Percentiles rank a stretch among this genome's conserved stretches.
Evolutionary conservation across 2,888 invertebrate species (phyloP).

Genomic region (Anthrax anthrax): DNA sequence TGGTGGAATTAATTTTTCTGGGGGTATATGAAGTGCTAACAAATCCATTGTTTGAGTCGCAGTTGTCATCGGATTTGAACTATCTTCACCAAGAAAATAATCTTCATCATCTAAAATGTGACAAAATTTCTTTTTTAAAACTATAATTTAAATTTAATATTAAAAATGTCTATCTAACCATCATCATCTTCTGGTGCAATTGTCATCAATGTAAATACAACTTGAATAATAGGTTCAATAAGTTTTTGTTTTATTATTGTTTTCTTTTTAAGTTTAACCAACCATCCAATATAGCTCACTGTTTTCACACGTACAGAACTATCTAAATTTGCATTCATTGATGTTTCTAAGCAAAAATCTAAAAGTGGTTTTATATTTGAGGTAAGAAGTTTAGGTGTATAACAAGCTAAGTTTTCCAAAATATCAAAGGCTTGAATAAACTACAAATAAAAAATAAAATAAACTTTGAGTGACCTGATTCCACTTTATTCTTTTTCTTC

Average conservation of each 20-base stretch:
- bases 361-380: slow-evolving; percentile 49
- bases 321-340: slow-evolving; percentile 41
- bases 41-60: slow-evolving; percentile 62
- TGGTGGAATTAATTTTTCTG: slow-evolving; percentile 59
- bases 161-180: slow-evolving; percentile 22
- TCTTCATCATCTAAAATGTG: slow-evolving; percentile 39
- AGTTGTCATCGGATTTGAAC: slow-evolving; percentile 47
- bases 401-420: slow-evolving; percentile 29
- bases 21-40: slow-evolving; percentile 57
- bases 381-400: slow-evolving; percentile 26
- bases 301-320: slow-evolving; percentile 52
- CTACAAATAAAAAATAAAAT: slow-evolving; percentile 9
- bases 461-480: not conserved
- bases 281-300: slow-evolving; percentile 48
- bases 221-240: slow-evolving; percentile 49
- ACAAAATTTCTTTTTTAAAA: not conserved
- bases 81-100: slow-evolving; percentile 48
- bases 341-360: slow-evolving; percentile 50
- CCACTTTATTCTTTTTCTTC: too few species aligned
- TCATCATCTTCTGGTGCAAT: slow-evolving; percentile 44
- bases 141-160: not conserved
- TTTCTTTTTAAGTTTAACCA: slow-evolving; percentile 57
- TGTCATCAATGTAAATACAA: slow-evolving; percentile 55
- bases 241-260: slow-evolving; percentile 52
- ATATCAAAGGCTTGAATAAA: slow-evolving; percentile 30